Base-by-base conservation (phyloP, 92 coral and sea anemone genomes). In the Scolanthus callimorphus region DNA sequence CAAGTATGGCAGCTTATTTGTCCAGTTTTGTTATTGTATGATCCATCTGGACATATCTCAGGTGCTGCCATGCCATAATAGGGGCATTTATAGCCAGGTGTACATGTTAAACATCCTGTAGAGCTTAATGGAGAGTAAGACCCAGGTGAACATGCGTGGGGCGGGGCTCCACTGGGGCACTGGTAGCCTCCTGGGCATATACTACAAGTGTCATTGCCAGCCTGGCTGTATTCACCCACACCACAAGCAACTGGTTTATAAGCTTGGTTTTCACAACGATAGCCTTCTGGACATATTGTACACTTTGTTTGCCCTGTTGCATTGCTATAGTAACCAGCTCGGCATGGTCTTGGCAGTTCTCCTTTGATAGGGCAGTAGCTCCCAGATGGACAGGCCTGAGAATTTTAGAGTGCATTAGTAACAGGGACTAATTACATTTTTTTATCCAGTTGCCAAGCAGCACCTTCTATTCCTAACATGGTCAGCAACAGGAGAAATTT, bases 311-410 rank as follows among this genome's bases (percentile, higher is more conserved):
- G 96, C 25, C 84, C 86, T 26, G 90, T 69, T 30, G 61, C 57
- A 72, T 87, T 85, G 63, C 73, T 83, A 71, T 91, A 91, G 76
- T 58, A 87, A 63, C 97, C 97, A 27, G 75, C 25, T 39, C 87
- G 88, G 76, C 97, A 91, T 25, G 97, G 89, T 38, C 84, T 75
- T 20, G 97, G 97, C 49, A 46, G 69, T 52, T 70, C 91, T 8
- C 85, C 86, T 28, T 28, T 66, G 0, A 73, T 77, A 25, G 97
- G 91, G 23, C 97, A 91, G 29, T 62, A 76, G 60, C 55, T 65
- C 12, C 97, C 97, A 31, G 83, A 74, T 29, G 97, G 97, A 39
- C 97, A 91, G 70, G 63, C 79, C 97, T 46, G 52, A 46, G 17
- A 46, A n/a, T n/a, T n/a, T n/a, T n/a, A n/a, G n/a, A n/a, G n/a